Evolutionary conservation across 1,140 invertebrate species (phyloP), one percentile per base, ranked within the genome.

Genomic region (Pseudomyrmex cubaensis): DNA sequence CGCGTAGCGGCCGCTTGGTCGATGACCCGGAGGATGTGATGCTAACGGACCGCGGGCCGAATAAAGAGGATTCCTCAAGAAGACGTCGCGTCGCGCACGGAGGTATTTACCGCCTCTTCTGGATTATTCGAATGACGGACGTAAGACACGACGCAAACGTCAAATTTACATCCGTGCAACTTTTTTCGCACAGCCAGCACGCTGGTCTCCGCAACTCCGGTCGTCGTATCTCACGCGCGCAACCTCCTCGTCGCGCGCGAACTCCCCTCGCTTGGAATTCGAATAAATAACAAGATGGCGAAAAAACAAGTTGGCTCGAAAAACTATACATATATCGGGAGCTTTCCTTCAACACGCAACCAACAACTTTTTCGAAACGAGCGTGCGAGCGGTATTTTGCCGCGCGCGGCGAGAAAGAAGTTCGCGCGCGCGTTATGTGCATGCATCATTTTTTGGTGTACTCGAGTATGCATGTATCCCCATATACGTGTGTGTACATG

Each of bases 1-100:
- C 46, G 67, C 75, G 63, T 69, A 77, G 63, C 73, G 74, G 69
- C 69, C 70, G 64, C 64, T 57, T 88, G 87, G 87, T 87, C 87
- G 87, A 88, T 88, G 87, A 88, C 87, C 87, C 83, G 87, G 77
- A 88, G 86, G 87, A 87, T 87, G 83, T 63, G 35, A 35, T 35
- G 56, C 86, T 88, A 88, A 88, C 87, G 87, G 87, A 82, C 77
- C 86, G 77, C 84, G 77, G 22, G 57, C 77, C 70, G 86, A 86
- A 86, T 87, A 85, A 70, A 84, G 85, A 77, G 52, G 17, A 77
- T 22, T 67, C 20, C 64, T n/a, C 69, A 59, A 20, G 20, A 73
- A 73, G 80, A 59, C 57, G 57, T 75, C 77, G 54, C 67, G 35
- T 72, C n/a, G n/a, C n/a, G n/a, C n/a, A n/a, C n/a, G n/a, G n/a